Evolutionary conservation across 1,140 invertebrate genomes (phyloP).

Genomic region (Caerostris extrusa): DNA sequence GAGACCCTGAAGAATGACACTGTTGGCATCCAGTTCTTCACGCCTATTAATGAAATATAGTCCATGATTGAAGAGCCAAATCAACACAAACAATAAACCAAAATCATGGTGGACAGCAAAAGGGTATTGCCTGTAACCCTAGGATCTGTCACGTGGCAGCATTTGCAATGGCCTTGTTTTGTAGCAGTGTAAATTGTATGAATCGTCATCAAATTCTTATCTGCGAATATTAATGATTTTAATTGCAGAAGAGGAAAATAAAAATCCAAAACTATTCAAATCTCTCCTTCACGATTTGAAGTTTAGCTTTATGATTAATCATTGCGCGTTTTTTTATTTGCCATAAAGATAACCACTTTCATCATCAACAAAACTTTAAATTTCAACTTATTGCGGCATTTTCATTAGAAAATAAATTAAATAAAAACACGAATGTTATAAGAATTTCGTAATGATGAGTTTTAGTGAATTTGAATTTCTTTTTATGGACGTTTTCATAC

Average conservation of each 20-base stretch:
- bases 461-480: too few relatives aligned
- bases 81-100: not conserved
- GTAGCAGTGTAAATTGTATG: constrained; percentile 62
- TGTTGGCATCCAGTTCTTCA: too few relatives aligned
- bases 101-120: constrained; percentile 47
- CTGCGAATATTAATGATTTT: constrained; percentile 32
- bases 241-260: not conserved
- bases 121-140: constrained; percentile 58
- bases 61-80: not conserved
- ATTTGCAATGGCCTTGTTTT: constrained; percentile 51
- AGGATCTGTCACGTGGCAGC: constrained; percentile 3
- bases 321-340: not conserved
- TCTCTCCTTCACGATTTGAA: constrained; percentile 15
- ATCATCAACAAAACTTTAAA: too few relatives aligned
- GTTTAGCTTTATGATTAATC: not conserved
- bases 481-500: too few relatives aligned
- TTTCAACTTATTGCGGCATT: too few relatives aligned
- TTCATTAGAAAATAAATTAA: too few relatives aligned
- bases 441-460: too few relatives aligned
- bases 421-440: too few relatives aligned
- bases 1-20: not conserved
- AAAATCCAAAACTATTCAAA: not conserved
- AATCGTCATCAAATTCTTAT: constrained; percentile 48
- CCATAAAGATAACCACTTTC: too few relatives aligned
- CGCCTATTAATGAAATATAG: constrained; percentile 25